Base-by-base conservation (phyloP, 1,140 invertebrate genomes). In the Drosophila busckii region DNA sequence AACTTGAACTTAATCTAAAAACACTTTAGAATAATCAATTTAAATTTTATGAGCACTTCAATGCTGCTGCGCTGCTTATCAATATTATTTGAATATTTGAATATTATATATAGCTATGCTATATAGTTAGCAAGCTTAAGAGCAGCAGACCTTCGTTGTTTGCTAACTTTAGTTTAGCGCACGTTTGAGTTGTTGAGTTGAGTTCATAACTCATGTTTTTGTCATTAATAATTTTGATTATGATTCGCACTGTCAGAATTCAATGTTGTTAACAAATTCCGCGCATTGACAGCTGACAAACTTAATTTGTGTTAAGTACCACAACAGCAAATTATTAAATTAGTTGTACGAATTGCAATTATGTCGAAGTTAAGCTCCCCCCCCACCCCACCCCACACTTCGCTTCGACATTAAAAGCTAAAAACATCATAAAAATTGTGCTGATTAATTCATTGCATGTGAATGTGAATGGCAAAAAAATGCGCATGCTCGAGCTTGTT, bases 231-330 rank as follows among this genome's bases (percentile, higher is more conserved):
- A 82, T 52, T 73, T 67, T 42, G 44, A 70, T 82, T 75, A 82
- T 82, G 75, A 82, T 80, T 82, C 63, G 54, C 32, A 34, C 75
- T 82, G 75, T 82, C 75, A 82, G 65, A 56, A 42, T 65, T 61
- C 65, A 82, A 82, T 82, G 75, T 75, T 82, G 75, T 82, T 71
- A 75, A 82, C 75, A 82, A 76, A 82, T 82, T 82, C 75, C 75
- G 40, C 35, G 61, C 56, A 75, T 75, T 75, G 70, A 67, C 75
- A 82, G 75, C 75, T 82, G 75, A 82, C 75, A 82, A 82, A 83
- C 75, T 82, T 82, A 82, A 82, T 82, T 82, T 82, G 75, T 60
- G 25, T 56, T 23, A 38, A 58, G 31, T 42, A 8, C 7, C 34
- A 29, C 28, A 49, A 25, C 70, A 19, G 70, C 46, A 78, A 80